Evolutionary conservation across 2,888 invertebrate genomes (phyloP).

Genomic region (Synergus itoensis): DNA sequence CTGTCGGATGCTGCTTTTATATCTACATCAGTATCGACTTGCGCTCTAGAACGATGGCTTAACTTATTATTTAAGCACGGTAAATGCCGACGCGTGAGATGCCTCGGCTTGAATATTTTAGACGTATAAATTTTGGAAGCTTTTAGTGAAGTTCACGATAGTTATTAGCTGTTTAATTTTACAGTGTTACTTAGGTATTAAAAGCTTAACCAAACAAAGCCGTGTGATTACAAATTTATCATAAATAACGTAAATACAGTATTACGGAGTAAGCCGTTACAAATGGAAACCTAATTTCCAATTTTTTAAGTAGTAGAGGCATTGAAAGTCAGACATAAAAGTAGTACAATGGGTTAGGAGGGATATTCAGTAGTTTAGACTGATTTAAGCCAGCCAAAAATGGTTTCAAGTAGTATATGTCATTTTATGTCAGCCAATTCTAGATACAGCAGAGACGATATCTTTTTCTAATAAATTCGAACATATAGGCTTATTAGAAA

Average conservation of each 20-base stretch:
- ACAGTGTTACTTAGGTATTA: neutral
- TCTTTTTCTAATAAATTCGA: too few species aligned
- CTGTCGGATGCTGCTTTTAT: conserved; percentile 36
- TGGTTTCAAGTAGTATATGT: too few species aligned
- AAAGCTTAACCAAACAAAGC: neutral
- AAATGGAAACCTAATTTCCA: too few species aligned
- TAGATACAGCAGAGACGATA: too few species aligned
- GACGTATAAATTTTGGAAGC: conserved; percentile 16
- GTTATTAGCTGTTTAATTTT: neutral
- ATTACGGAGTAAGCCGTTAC: too few species aligned
- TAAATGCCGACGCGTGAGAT: conserved; percentile 33
- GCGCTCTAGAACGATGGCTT: conserved; percentile 33
- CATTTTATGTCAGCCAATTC: too few species aligned
- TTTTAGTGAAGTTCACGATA: conserved; percentile 12
- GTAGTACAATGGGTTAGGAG: too few species aligned
- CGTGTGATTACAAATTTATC: neutral
- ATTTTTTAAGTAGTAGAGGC: neutral
- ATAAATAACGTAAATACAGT: neutral
- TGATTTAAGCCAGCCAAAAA: too few species aligned
- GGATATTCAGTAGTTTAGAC: too few species aligned
- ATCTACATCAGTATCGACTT: conserved; percentile 35
- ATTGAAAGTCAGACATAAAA: too few species aligned
- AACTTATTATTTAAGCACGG: conserved; percentile 39
- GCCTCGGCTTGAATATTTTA: conserved; percentile 23
- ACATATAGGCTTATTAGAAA: too few species aligned